Base-by-base conservation (phyloP, 2,888 invertebrate species). In the Drosophila nr. perissopoda region DNA sequence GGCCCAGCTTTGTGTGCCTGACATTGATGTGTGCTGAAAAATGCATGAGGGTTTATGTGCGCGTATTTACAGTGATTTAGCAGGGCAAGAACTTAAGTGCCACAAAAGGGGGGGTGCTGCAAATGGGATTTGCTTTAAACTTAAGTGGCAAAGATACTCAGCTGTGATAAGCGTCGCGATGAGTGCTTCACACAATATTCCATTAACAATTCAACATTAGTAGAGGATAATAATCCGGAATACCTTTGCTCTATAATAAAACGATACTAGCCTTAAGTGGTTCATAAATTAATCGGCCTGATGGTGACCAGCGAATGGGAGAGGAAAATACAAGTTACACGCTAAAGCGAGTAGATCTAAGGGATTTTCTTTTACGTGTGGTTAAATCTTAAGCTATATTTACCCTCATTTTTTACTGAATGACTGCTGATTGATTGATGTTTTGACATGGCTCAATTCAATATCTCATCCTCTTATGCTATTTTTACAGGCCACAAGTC, bases 401-500 rank as follows among this genome's bases (percentile, higher is more conserved):
- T 33, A 16, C 16, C 6, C 11, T 25, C 18, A 6, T 21, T 33
- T 53, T 34, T 38, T n/a, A 54, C 18, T n/a, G 31, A 34, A 2
- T 56, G 63, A 63, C 52, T 51, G 59, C 29, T 65, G 60, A 65
- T 59, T 58, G 61, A 69, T 63, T 62, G 70, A 69, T 53, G 46
- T 33, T n/a, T 56, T 70, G 59, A 59, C 51, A 64, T 49, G 59
- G 13, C 34, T 36, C 6, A 33, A 46, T 54, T 48, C 31, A 67
- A 70, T 68, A 67, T 53, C 58, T 49, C 46, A 58, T 70, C 61
- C 29, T 40, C 33, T 63, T 27, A 25, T 46, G 6, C 1, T 10
- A 33, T 56, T 13, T 29, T 38, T 51, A 11, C 94, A 97, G 97
- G 97, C 97, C 92, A 97, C 97, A 93, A 97, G 97, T 94, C 98